Evolutionary conservation across 23 tunicate genomes (phyloP), one percentile per base, ranked within the genome.

Genomic region (Styela clava): DNA sequence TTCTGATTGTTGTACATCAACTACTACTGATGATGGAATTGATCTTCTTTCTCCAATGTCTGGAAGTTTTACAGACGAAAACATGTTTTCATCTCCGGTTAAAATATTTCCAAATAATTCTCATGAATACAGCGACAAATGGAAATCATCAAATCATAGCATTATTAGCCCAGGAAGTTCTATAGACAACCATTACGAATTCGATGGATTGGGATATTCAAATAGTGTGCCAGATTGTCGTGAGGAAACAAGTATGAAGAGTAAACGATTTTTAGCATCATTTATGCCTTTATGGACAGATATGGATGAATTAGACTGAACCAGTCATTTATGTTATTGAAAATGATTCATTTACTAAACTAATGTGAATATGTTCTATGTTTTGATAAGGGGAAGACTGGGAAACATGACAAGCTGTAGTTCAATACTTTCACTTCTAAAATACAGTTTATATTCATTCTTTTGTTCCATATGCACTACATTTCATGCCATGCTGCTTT

Each of bases 271-370:
- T 31, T 23, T 24, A 1, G 25, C 9, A 28, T 23, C 44, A 31
- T 7, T 28, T 24, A 72, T 31, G 78, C 33, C 24, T 18, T 72
- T 72, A 52, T 76, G 81, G 81, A 76, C 81, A 33, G 81, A 76
- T 27, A 76, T 76, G 65, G 81, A 76, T 76, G 81, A 76, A 56
- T 44, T 76, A 25, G 81, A 76, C 0, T 76, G 61, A 73, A n/a
- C n/a, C n/a, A n/a, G 64, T 23, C n/a, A 23, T 23, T 61, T 22
- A 61, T 21, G 22, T 61, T 61, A 21, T 61, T 61, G 22, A 0
- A 61, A 21, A 61, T 61, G 0, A 21, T 61, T 0, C n/a, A 61
- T n/a, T n/a, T n/a, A n/a, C n/a, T n/a, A n/a, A n/a, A n/a, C n/a
- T n/a, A n/a, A n/a, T n/a, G n/a, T n/a, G n/a, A n/a, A n/a, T n/a